phyloP scores from a whole-genome alignment of 2,888 invertebrate species.

The Alloplasta piceator region DNA sequence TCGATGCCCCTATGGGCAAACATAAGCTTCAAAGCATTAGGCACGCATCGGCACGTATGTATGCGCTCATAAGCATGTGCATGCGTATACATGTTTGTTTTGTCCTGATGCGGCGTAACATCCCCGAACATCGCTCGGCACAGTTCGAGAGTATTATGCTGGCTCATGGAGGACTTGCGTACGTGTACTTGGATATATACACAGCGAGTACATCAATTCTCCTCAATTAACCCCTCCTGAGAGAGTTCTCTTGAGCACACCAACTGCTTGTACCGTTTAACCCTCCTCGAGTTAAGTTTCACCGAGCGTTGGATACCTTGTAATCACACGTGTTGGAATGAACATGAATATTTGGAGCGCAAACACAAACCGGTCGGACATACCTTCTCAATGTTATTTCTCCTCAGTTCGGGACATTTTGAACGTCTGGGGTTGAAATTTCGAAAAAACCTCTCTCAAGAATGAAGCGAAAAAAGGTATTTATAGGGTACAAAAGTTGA shows the following conservation, averaged over 20 bases:
- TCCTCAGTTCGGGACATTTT: too few relatives aligned
- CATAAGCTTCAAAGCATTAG: slow-evolving; percentile 46
- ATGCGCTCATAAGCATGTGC: background rate
- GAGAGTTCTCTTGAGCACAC: slow-evolving; percentile 21
- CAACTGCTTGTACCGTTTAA: slow-evolving; percentile 23
- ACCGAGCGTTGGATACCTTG: slow-evolving; percentile 35
- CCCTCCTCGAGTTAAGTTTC: slow-evolving; percentile 11
- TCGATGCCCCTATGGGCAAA: slow-evolving; percentile 30
- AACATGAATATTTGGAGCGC: too few relatives aligned
- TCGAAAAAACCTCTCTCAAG: too few relatives aligned
- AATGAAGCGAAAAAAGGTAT: too few relatives aligned
- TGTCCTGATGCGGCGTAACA: background rate
- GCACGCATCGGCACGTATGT: slow-evolving; percentile 12
- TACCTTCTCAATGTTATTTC: too few relatives aligned
- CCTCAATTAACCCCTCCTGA: slow-evolving; percentile 55
- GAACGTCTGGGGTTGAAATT: too few relatives aligned
- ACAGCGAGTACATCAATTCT: slow-evolving; percentile 31
- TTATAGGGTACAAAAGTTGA: too few relatives aligned
- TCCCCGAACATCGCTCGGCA: slow-evolving; percentile 11
- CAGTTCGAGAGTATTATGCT: slow-evolving; percentile 26
- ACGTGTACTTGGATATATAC: slow-evolving; percentile 49
- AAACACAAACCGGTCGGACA: too few relatives aligned
- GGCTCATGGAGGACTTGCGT: slow-evolving; percentile 31
- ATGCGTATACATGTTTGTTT: slow-evolving; percentile 11
- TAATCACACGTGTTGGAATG: background rate